phyloP scores from a whole-genome alignment of 2,888 invertebrate genomes.

The Nemoura dubitans region DNA sequence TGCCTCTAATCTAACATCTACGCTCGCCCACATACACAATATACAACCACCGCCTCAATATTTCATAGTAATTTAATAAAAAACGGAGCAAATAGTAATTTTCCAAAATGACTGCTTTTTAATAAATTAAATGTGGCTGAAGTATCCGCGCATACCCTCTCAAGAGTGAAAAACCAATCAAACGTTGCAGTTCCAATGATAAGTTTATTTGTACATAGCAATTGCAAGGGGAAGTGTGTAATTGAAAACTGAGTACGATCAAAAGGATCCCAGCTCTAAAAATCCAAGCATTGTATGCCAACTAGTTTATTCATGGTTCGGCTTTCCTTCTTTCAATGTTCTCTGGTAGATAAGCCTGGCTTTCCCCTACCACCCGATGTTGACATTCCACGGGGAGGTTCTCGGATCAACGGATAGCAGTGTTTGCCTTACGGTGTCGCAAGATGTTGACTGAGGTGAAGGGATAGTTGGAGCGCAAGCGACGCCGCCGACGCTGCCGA shows the following conservation, averaged over 20 bases:
- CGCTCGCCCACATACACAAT: neutral
- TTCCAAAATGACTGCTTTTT: neutral
- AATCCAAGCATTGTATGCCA: constrained; percentile 12
- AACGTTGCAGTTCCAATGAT: neutral
- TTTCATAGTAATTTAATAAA: neutral
- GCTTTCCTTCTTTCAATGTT: constrained; percentile 19
- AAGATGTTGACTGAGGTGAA: constrained; percentile 29
- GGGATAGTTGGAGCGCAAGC: constrained; percentile 23
- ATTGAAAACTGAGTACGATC: neutral
- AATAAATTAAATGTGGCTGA: neutral
- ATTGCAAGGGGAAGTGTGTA: neutral
- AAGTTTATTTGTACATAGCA: neutral
- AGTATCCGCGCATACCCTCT: neutral
- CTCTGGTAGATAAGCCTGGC: constrained; percentile 25
- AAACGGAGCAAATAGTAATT: neutral
- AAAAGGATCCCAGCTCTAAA: neutral
- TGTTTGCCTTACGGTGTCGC: constrained; percentile 32
- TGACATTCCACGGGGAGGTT: neutral
- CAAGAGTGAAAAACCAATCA: neutral
- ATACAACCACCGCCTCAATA: neutral
- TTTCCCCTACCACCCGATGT: constrained; percentile 5
- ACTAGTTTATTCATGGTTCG: constrained; percentile 12
- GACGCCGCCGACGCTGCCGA: neutral
- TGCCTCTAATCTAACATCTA: neutral
- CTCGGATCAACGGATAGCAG: constrained; percentile 26